Conservation (phyloP, 2,797 vertebrate species). For the Coregonus ussuriensis region DNA sequence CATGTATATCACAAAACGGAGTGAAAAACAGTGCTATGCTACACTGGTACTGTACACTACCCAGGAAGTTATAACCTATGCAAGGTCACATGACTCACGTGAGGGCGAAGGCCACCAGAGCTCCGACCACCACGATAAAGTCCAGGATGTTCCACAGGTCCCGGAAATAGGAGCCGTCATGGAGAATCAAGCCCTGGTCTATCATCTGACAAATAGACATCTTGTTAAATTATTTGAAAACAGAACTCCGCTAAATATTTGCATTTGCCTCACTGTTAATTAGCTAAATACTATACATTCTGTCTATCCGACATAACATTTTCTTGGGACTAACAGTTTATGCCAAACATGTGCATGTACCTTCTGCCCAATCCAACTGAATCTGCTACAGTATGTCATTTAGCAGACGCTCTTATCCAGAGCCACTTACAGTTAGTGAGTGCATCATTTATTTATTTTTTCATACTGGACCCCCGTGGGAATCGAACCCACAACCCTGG, state of each 20-base stretch:
- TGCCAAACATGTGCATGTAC: not conserved
- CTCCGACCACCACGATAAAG: slow-evolving; percentile 97
- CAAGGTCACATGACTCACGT: slow-evolving; percentile 80
- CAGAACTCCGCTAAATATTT: not conserved
- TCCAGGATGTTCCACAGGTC: slow-evolving; percentile 99
- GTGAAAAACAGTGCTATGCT: not conserved
- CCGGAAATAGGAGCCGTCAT: slow-evolving; percentile 95
- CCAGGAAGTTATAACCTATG: not conserved
- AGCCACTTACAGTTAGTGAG: no score
- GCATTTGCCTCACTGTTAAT: not conserved
- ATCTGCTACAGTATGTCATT: not conserved
- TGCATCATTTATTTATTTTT: no score
- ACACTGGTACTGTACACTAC: not conserved
- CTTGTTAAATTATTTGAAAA: not conserved
- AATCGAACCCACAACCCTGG: no score
- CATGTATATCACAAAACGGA: not conserved
- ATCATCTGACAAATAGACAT: slow-evolving; percentile 83
- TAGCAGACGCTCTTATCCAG: no score
- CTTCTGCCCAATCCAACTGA: not conserved
- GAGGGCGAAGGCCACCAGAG: slow-evolving; percentile 93
- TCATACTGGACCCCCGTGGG: no score
- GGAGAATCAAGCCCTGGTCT: slow-evolving; percentile 94
- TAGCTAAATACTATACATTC: not conserved
- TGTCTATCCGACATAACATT: not conserved
- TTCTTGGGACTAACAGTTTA: not conserved